Evolutionary conservation across 2,797 vertebrate species (phyloP), one percentile per base, ranked within the genome.

Genomic region (Pyrocephalus nanus): DNA sequence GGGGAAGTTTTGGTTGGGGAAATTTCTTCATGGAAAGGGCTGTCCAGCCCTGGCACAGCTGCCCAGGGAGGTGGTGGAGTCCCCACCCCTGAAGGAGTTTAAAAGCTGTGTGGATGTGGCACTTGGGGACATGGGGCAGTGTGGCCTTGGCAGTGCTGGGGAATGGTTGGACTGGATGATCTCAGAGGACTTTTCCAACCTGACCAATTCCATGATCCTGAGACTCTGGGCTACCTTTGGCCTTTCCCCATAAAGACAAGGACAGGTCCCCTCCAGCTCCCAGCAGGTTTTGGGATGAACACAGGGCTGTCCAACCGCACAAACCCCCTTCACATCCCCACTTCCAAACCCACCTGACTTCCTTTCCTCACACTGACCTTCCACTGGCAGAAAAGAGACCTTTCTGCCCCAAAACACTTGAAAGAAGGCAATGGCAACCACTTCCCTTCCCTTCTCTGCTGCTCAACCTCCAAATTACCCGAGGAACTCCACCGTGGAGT

Each of bases 221-320:
- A 27, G 3, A 30, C 40, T 60, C 60, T 34, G 20, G 30, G 9
- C 23, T 30, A 8, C 6, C 45, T 34, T 40, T 60, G 69, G 19
- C 32, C 19, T 30, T 61, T 61, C 75, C 67, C 30, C 32, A 9
- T 1, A 2, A 22, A 29, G 12, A 45, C 5, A 47, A 32, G 19
- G 38, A 47, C 25, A 19, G 76, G 55, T 73, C 25, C 36, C 45
- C 36, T 40, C 30, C 7, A 8, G 15, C 38, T 47, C 65, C 23
- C 1, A 0, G 27, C 19, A 15, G 11, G 2, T 26, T 67, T 48
- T 3, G 8, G 67, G 58, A 23, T 23, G 26, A 19, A 29, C 58
- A 34, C 2, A 4, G 20, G 14, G 38, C 36, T 42, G 23, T 32
- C 47, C 4, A 30, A 51, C 2, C 42, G 4, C n/a, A 72, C 27